Evolutionary conservation across 2,113 vertebrate species (phyloP).

Genomic region (Paratilapia polleni): DNA sequence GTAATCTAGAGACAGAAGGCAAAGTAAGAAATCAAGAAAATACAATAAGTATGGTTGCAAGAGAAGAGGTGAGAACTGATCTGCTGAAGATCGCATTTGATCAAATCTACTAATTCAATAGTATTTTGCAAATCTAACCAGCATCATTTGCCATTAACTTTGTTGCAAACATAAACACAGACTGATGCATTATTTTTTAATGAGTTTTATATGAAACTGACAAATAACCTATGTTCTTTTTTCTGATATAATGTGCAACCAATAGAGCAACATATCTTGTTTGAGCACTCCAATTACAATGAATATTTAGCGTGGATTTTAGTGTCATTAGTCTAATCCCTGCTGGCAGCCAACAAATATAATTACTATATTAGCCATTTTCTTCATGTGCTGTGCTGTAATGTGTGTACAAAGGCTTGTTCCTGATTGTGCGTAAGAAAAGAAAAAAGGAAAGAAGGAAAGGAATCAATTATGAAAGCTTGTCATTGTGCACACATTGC

Average conservation of each 20-base stretch:
- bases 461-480: constrained; percentile 61
- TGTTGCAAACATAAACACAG: neutral
- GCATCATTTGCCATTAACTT: neutral
- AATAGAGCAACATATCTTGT: constrained; percentile 26
- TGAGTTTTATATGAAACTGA: neutral
- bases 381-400: constrained; percentile 27
- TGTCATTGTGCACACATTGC: constrained; percentile 34
- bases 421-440: constrained; percentile 5
- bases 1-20: constrained; percentile 82
- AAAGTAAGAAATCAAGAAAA: neutral
- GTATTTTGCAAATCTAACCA: neutral
- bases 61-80: neutral
- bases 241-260: constrained; percentile 8
- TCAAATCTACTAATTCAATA: neutral
- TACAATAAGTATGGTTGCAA: accelerated
- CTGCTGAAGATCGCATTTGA: neutral
- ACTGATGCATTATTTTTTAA: neutral
- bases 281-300: constrained; percentile 50
- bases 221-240: neutral
- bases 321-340: constrained; percentile 64
- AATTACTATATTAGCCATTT: constrained; percentile 61
- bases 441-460: constrained; percentile 20
- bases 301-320: constrained; percentile 52
- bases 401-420: constrained; percentile 16
- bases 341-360: constrained; percentile 62